Evolutionary conservation across 2,888 invertebrate species (phyloP), one percentile per base, ranked within the genome.

Genomic region (Argyresthia albistria): DNA sequence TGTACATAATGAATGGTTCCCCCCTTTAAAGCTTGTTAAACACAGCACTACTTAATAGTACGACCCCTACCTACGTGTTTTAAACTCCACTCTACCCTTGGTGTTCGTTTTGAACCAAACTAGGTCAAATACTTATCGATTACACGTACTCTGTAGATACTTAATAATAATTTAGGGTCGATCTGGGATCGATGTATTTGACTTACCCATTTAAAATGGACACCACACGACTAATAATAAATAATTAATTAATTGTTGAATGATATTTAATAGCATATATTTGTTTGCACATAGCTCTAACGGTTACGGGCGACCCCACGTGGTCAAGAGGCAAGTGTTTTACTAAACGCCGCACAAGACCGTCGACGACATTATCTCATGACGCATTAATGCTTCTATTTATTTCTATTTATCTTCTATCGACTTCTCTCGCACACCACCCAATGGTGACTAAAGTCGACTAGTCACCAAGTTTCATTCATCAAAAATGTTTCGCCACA

Each of bases 261-360:
- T 43, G 43, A 48, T 59, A 42, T 56, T 58, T 77, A 76, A 73
- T 69, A 62, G 66, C 64, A 62, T 73, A 68, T 73, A 67, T 84
- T 83, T 86, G 69, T 87, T 69, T 86, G 78, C 73, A 77, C 68
- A 66, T 80, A 88, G 88, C 83, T 70, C 80, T 81, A 88, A 88
- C 83, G 88, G 88, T 86, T 88, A 88, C 77, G 88, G 78, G 76
- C 82, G 88, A 80, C 81, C 87, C 71, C 74, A 87, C 76, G 79
- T 87, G 76, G 78, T 88, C 77, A 88, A 88, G 88, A 88, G 88
- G 88, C 88, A 88, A 87, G 88, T 88, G 71, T 88, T 88, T 83
- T 88, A 87, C 80, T 88, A 88, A 77, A 75, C 81, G 74, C 74
- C 70, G 76, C 69, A 77, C 73, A 71, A 73, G 71, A 73, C 75